Evolutionary conservation across 64 coral and sea anemone species (phyloP).

Genomic region (Stichodactyla mertensii): DNA sequence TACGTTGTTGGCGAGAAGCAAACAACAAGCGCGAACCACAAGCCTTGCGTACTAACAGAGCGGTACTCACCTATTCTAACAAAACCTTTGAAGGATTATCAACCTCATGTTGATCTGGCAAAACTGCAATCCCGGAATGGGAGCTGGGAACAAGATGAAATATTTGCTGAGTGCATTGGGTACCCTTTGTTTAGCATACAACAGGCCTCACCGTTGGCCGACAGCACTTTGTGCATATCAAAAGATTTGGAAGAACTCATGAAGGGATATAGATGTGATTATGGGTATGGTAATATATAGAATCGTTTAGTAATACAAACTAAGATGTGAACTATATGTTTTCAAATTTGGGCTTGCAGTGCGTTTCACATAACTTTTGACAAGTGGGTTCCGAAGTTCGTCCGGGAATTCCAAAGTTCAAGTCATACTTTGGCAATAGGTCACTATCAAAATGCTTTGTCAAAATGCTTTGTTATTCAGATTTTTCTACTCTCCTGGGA

Average conservation of each 20-base stretch:
- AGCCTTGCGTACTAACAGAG: neutral
- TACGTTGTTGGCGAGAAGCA: conserved; percentile 79
- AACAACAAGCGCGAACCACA: conserved; percentile 5
- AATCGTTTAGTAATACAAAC: neutral
- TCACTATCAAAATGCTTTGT: too few species aligned
- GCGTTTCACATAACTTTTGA: too few species aligned
- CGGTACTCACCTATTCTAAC: conserved; percentile 29
- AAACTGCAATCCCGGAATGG: conserved; percentile 61
- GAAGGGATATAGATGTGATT: conserved; percentile 57
- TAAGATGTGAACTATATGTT: too few species aligned
- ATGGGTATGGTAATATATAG: neutral
- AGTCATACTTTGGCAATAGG: too few species aligned
- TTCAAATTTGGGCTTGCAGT: too few species aligned
- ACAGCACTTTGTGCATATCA: conserved; percentile 16
- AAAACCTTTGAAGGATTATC: conserved; percentile 27
- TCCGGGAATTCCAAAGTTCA: too few species aligned
- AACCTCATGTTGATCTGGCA: conserved; percentile 47
- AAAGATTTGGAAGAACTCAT: conserved; percentile 43
- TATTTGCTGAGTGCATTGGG: conserved; percentile 62
- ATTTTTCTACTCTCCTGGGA: too few species aligned
- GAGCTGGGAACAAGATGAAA: conserved; percentile 63
- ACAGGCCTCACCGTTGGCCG: conserved; percentile 77
- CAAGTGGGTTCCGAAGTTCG: too few species aligned
- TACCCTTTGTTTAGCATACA: conserved; percentile 55
- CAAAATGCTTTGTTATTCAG: too few species aligned